phyloP scores from a whole-genome alignment of 2,113 vertebrate species.

The Crocuta crocuta region DNA sequence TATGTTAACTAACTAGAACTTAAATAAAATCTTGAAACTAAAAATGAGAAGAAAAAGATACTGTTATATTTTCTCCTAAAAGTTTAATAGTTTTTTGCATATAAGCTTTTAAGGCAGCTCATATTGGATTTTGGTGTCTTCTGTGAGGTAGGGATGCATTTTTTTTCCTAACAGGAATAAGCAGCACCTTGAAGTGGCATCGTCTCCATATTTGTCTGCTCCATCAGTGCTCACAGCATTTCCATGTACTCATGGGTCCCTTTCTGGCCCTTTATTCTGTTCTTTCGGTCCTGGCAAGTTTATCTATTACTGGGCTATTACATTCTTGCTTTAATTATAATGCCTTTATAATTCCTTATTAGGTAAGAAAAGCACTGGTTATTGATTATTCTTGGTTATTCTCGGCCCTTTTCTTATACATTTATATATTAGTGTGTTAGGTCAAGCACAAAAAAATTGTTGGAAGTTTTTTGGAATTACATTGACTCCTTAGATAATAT shows the following conservation, averaged over 20 bases:
- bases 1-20: too few relatives aligned
- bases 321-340: neutral
- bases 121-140: neutral
- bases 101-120: neutral
- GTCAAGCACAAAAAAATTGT: neutral
- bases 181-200: neutral
- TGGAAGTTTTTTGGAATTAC: conserved; percentile 20
- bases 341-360: conserved; percentile 31
- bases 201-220: neutral
- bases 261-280: conserved; percentile 15
- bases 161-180: neutral
- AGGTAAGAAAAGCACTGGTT: neutral
- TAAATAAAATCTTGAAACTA: too few relatives aligned
- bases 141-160: neutral
- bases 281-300: neutral
- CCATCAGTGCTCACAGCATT: neutral
- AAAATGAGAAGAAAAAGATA: too few relatives aligned
- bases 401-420: neutral
- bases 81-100: neutral
- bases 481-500: neutral
- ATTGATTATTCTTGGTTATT: neutral
- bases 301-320: neutral
- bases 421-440: conserved; percentile 36
- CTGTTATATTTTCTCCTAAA: neutral
- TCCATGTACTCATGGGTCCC: neutral